phyloP scores from a whole-genome alignment of 2,113 vertebrate species.

The Cisticola juncidis region DNA sequence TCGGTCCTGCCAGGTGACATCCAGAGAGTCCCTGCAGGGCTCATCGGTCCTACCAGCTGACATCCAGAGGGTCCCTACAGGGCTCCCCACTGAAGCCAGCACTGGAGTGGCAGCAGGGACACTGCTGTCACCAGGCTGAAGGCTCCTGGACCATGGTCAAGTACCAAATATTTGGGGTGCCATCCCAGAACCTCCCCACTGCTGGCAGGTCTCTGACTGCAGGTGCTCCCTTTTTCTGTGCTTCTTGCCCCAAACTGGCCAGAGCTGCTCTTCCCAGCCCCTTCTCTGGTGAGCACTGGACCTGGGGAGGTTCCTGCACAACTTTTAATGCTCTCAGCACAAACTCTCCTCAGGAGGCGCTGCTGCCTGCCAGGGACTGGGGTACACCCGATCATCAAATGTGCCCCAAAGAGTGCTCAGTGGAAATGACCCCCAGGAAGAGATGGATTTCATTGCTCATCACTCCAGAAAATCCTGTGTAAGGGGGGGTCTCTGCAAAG shows the following conservation, averaged over 20 bases:
- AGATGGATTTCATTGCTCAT: neutral
- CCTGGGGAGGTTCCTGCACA: neutral
- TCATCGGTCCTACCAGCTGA: neutral
- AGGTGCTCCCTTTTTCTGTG: accelerated
- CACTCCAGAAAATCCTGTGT: neutral
- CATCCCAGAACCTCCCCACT: accelerated
- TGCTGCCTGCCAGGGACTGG: neutral
- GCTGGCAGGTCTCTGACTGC: neutral
- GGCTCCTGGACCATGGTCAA: accelerated
- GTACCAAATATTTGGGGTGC: neutral
- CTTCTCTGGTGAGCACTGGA: accelerated
- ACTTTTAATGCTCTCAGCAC: neutral
- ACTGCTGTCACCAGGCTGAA: neutral
- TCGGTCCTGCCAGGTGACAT: neutral
- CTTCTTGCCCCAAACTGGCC: neutral
- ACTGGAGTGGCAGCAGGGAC: neutral
- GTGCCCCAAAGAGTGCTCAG: neutral
- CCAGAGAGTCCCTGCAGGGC: neutral
- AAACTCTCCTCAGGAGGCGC: neutral
- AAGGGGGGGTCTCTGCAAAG: neutral
- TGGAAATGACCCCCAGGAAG: accelerated
- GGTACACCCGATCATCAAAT: neutral
- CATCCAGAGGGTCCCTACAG: neutral
- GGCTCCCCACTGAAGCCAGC: neutral
- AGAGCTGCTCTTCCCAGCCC: neutral